Evolutionary conservation across 2,113 vertebrate species (phyloP).

Genomic region (Trogon melanurus): DNA sequence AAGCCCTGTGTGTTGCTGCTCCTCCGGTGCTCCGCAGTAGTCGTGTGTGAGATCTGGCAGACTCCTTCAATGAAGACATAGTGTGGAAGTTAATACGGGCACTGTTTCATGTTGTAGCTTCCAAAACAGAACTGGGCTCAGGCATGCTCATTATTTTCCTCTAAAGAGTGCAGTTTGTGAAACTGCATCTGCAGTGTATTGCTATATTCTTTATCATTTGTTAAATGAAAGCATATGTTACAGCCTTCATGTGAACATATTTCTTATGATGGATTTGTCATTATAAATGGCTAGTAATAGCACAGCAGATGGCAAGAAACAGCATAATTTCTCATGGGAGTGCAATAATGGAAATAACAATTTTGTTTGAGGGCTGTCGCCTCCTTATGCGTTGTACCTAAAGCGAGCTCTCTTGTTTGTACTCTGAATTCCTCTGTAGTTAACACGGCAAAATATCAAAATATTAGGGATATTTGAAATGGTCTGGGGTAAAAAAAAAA

Average conservation of each 20-base stretch:
- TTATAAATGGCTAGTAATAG: neutral
- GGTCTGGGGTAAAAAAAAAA: neutral
- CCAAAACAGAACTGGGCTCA: neutral
- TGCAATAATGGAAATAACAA: neutral
- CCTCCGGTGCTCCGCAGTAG: neutral
- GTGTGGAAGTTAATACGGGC: neutral
- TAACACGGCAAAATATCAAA: neutral
- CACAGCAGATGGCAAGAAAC: constrained; percentile 38
- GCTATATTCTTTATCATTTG: constrained; percentile 19
- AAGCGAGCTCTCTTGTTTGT: neutral
- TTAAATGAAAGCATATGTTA: constrained; percentile 62
- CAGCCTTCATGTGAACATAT: constrained; percentile 11
- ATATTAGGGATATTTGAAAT: neutral
- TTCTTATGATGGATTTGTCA: constrained; percentile 45
- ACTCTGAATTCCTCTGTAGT: neutral
- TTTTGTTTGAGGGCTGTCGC: neutral
- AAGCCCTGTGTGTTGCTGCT: neutral
- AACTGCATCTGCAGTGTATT: neutral
- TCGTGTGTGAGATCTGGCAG: neutral
- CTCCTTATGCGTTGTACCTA: neutral
- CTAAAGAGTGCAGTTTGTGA: neutral
- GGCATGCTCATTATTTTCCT: neutral
- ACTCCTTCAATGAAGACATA: neutral
- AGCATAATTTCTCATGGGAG: neutral
- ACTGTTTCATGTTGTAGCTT: neutral